Base-by-base conservation (phyloP, 2,888 invertebrate species). In the Scaptomyza cyrtandrae region DNA sequence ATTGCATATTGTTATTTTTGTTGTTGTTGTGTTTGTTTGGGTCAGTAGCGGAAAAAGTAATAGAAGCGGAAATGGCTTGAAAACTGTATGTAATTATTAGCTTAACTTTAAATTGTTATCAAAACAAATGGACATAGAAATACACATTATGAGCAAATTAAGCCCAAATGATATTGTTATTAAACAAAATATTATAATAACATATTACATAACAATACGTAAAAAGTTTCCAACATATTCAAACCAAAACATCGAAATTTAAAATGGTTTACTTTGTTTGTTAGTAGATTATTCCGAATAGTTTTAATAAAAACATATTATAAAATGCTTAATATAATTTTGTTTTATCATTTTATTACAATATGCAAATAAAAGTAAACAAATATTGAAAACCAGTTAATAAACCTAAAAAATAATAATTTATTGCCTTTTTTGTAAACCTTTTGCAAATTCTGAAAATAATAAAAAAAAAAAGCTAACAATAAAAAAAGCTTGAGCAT, bases 1-100 rank as follows among this genome's bases (percentile, higher is more conserved):
- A 43, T 45, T 45, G 52, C 61, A 61, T 45, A 62, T 48, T 58
- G 59, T 57, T 67, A 48, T 56, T 48, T 58, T 54, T 78, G 49
- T 45, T 39, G 55, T 55, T 66, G 52, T 56, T 46, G 58, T 52
- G 49, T 46, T 64, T 63, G 54, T 60, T 41, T 64, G 70, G 69
- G 77, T 74, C 70, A 69, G 68, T 77, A 67, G 82, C 74, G 72
- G 69, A 78, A 86, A 86, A 80, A 73, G 56, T 72, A 75, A 57
- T 73, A 58, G 43, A 85, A 87, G 79, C 88, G 84, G 76, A 85
- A 88, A 76, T 78, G 62, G 69, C 70, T 62, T 46, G 56, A 52
- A 61, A 75, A 71, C 72, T 74, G 70, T 56, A 70, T 78, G 57
- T 57, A 39, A 46, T 33, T 67, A 66, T 70, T 67, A 44, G 46